Evolutionary conservation across 2,888 invertebrate genomes (phyloP).

Genomic region (Cynaeus angustus): DNA sequence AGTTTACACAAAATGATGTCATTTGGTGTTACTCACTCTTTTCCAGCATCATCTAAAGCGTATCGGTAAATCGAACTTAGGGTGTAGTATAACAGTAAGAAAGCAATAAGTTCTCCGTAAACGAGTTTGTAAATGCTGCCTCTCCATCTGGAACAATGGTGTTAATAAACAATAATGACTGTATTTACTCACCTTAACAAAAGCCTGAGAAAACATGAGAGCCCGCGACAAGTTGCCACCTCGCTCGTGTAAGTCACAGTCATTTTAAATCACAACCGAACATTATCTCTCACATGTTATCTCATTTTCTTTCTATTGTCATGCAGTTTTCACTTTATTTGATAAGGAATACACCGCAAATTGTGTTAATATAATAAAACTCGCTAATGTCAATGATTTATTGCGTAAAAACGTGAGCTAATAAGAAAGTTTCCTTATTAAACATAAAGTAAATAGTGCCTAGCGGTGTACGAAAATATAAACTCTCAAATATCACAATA

Average conservation of each 20-base stretch:
- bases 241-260: conserved; percentile 55
- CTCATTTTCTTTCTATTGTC: conserved; percentile 7
- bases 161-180: not conserved
- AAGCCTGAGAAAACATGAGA: conserved; percentile 88
- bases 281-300: conserved; percentile 9
- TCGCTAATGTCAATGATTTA: conserved; percentile 16
- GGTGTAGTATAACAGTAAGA: conserved; percentile 83
- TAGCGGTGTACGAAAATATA: conserved; percentile 10
- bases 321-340: conserved; percentile 10
- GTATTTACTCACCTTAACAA: conserved; percentile 79
- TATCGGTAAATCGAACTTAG: conserved; percentile 86
- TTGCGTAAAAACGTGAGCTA: conserved; percentile 14
- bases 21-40: conserved; percentile 38
- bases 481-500: conserved; percentile 21
- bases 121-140: conserved; percentile 95
- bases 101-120: conserved; percentile 89
- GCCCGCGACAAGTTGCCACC: conserved; percentile 73
- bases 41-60: conserved; percentile 50
- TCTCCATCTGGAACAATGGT: conserved; percentile 80
- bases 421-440: conserved; percentile 10
- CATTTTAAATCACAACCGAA: conserved; percentile 45
- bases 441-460: conserved; percentile 1
- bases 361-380: not conserved
- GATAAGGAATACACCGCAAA: not conserved
- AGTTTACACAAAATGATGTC: not conserved